phyloP scores from a whole-genome alignment of 2,113 vertebrate genomes.

The Leuciscus idus region DNA sequence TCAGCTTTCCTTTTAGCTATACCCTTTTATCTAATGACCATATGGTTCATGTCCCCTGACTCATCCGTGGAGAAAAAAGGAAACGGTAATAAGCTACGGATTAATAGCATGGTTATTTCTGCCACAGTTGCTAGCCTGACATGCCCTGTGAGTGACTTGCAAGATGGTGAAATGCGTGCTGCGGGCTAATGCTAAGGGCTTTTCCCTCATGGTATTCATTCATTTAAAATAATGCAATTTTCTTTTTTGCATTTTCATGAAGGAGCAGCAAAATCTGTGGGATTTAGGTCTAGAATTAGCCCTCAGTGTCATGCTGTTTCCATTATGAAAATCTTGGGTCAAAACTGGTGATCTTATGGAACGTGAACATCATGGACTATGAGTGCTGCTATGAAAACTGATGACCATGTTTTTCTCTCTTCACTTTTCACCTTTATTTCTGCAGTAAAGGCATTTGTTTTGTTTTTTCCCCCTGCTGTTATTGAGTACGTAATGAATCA shows the following conservation, averaged over 20 bases:
- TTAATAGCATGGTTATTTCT: constrained; percentile 67
- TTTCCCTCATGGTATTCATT: constrained; percentile 50
- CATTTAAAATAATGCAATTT: constrained; percentile 51
- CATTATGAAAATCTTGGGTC: constrained; percentile 4
- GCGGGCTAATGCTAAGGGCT: constrained; percentile 19
- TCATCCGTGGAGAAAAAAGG: not conserved
- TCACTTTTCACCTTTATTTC: constrained; percentile 23
- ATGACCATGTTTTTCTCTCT: constrained; percentile 1
- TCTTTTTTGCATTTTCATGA: constrained; percentile 35
- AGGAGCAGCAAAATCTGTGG: constrained; percentile 10
- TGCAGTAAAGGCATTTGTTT: not conserved
- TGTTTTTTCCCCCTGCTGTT: not conserved
- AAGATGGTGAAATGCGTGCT: constrained; percentile 49
- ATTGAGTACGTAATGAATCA: constrained; percentile 12
- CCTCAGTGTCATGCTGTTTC: not conserved
- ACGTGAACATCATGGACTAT: not conserved
- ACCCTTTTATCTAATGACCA: constrained; percentile 57
- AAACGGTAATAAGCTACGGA: constrained; percentile 53
- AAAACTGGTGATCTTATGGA: constrained; percentile 16
- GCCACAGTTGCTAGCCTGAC: constrained; percentile 39
- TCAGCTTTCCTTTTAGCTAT: constrained; percentile 59
- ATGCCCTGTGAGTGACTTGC: constrained; percentile 30
- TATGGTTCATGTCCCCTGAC: constrained; percentile 20
- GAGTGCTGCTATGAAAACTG: not conserved
- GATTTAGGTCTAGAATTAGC: constrained; percentile 30